Evolutionary conservation across 2,797 vertebrate genomes (phyloP), one percentile per base, ranked within the genome.

Genomic region (Cossypha caffra): DNA sequence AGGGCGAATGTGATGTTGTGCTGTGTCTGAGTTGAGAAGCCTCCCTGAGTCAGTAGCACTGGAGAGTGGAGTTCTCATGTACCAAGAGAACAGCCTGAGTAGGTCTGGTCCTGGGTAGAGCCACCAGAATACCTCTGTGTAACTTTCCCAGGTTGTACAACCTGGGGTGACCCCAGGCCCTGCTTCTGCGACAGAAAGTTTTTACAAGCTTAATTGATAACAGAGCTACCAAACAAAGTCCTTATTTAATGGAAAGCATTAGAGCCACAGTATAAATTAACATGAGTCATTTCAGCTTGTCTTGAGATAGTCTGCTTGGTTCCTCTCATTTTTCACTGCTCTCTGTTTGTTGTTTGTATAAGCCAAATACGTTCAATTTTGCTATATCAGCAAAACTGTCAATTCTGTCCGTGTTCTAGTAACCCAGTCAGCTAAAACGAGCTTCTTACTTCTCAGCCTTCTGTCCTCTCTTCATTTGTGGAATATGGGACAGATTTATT

Each of bases 361-460:
- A 93, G 33, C 40, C 79, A 90, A 88, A 38, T 58, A 81, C 78
- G 9, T 88, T 86, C 43, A 75, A 64, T 37, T 88, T 83, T 91
- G 83, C 58, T 75, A 4, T 62, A 43, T 86, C 94, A 95, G 86
- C 79, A 86, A 75, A 93, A 55, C 62, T 78, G 78, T 59, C 88
- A 51, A n/a, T 90, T 90, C 66, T 48, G 16, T 54, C 82, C 25
- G 3, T 72, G 61, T 93, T 90, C 76, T 87, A 90, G 64, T 90
- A 93, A 94, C 68, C 54, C 66, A 87, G 50, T 58, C 86, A 91
- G 81, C 83, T 91, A 83, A 96, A 95, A 89, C 80, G 86, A 96
- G 51, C 92, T 91, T 75, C 90, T 94, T 91, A 91, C 25, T 95
- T 85, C 76, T 77, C 62, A 86, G 61, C 89, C 78, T 91, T 92